A percentile compares a stretch with the other conserved stretches of the same genome.
phyloP scores from a whole-genome alignment of 2,888 invertebrate genomes.

The Pocota personata region DNA sequence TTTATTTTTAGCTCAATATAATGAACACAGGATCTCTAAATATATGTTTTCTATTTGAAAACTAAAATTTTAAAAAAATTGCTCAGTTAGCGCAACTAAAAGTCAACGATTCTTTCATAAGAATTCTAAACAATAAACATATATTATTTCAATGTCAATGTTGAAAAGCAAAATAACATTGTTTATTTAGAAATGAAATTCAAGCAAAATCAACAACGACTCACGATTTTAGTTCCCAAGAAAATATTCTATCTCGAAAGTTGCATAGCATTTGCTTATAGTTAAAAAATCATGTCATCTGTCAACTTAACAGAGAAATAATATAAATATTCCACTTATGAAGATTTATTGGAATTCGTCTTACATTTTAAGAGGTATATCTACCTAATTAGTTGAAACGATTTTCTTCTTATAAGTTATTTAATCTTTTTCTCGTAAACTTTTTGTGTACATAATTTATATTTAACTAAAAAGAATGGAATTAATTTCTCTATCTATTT shows the following conservation, averaged over 20 bases:
- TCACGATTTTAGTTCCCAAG: not conserved
- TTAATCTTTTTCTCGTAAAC: not conserved
- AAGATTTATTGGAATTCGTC: conserved; percentile 23
- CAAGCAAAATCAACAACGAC: not conserved
- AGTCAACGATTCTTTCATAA: too few relatives aligned
- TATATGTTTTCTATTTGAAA: too few relatives aligned
- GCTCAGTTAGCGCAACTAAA: too few relatives aligned
- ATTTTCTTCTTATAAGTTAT: not conserved
- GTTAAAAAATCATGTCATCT: conserved; percentile 3
- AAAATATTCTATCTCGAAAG: not conserved
- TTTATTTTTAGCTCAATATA: too few relatives aligned
- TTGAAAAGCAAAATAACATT: not conserved
- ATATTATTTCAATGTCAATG: not conserved
- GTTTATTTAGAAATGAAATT: not conserved
- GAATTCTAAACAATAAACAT: not conserved
- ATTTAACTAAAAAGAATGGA: not conserved
- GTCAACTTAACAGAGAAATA: not conserved
- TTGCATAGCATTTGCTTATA: not conserved
- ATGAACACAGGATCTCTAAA: too few relatives aligned
- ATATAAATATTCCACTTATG: not conserved
- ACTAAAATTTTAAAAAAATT: too few relatives aligned
- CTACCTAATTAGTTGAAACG: conserved; percentile 2
- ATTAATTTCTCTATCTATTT: not conserved
- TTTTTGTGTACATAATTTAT: not conserved
- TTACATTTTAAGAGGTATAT: conserved; percentile 9